Evolutionary conservation across 2,113 vertebrate genomes (phyloP), one percentile per base, ranked within the genome.

Genomic region (Dendropsophus ebraccatus): DNA sequence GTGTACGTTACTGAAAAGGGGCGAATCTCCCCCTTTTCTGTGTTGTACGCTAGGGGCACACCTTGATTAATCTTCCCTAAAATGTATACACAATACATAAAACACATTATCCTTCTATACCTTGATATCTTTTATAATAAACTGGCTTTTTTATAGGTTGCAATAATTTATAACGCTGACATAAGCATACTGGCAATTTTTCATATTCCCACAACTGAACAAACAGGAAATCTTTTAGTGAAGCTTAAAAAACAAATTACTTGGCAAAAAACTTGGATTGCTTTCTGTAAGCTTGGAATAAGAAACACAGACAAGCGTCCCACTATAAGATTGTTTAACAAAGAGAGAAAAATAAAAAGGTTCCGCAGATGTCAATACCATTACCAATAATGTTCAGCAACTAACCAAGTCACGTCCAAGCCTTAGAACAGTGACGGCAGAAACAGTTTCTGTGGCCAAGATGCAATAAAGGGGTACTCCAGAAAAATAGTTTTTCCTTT

Each of bases 181-280:
- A 73, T 84, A 75, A 75, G 54, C 41, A 81, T n/a, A 30, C 78
- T 60, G 62, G 81, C 67, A 84, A 56, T 85, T 41, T 47, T 3
- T 80, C 70, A 79, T 73, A 78, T 70, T 84, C 83, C 81, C 70
- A 86, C 67, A 84, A 81, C 70, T 50, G 30, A 74, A 65, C 58
- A 87, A 79, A 87, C 58, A 87, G 84, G 84, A 87, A 87, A 35
- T 47, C 37, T 76, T 9, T 76, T 56, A 79, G 82, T 41, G 35
- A 58, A 58, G 82, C 35, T 58, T 25, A 25, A 73, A 56, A 54
- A 54, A 74, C 49, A 83, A 56, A 83, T 58, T 50, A 83, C 21
- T 83, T 83, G 82, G 82, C 52, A 72, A 17, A 35, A 54, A 47
- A 17, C 30, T 56, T 58, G 17, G 21, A 52, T 73, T 70, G 73